Evolutionary conservation across 2,797 vertebrate genomes (phyloP).

Genomic region (Coranthus polyacanthus): DNA sequence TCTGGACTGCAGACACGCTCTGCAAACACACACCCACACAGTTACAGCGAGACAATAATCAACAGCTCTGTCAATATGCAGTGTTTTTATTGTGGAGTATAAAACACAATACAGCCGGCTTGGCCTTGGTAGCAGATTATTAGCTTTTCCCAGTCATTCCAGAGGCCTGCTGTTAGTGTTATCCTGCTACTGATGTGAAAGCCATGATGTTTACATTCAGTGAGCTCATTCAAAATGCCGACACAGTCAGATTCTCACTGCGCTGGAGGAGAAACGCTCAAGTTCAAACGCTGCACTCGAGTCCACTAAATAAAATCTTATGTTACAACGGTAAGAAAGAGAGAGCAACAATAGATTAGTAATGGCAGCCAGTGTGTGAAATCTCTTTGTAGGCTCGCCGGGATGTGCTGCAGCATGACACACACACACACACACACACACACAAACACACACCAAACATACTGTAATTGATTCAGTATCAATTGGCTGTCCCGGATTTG

Average conservation of each 20-base stretch:
- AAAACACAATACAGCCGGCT: slow-evolving; percentile 29
- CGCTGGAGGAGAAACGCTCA: not conserved
- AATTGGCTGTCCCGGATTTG: slow-evolving; percentile 80
- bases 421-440: slow-evolving; percentile 44
- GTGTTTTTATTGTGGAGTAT: slow-evolving; percentile 18
- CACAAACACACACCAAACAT: slow-evolving; percentile 49
- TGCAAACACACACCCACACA: slow-evolving; percentile 40
- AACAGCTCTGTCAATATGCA: slow-evolving; percentile 38
- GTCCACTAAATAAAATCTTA: slow-evolving; percentile 68
- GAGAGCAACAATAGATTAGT: slow-evolving; percentile 72
- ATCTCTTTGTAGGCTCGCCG: slow-evolving; percentile 73
- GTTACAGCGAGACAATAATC: slow-evolving; percentile 36
- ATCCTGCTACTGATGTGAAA: slow-evolving; percentile 24
- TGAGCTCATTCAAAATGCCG: slow-evolving; percentile 34
- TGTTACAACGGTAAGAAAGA: slow-evolving; percentile 34
- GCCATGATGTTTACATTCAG: slow-evolving; percentile 40
- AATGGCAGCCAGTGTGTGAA: slow-evolving; percentile 72
- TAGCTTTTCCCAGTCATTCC: slow-evolving; percentile 37
- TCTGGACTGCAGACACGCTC: slow-evolving; percentile 48
- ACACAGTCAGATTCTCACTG: slow-evolving; percentile 24
- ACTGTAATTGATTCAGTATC: slow-evolving; percentile 82
- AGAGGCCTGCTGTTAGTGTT: slow-evolving; percentile 14
- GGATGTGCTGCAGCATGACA: slow-evolving; percentile 50
- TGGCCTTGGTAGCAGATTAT: slow-evolving; percentile 47
- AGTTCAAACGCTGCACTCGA: slow-evolving; percentile 60